Conservation (phyloP, 2,888 invertebrate genomes). For the Leucophora obtusa region DNA sequence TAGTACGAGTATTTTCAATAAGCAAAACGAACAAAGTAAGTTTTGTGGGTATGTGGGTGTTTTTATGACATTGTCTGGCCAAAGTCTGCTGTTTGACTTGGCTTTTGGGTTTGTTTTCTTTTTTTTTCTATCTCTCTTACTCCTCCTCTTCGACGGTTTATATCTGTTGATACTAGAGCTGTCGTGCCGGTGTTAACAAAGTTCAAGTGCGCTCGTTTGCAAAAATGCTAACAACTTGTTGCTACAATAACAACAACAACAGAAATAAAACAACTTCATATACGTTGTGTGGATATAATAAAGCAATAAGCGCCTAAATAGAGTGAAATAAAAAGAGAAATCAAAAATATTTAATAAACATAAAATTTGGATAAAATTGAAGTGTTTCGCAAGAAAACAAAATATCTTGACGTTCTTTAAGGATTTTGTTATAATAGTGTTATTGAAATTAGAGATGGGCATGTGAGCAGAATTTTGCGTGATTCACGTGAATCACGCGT, state of each 20-base stretch:
- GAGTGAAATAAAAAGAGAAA: no score
- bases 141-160: constrained; percentile 27
- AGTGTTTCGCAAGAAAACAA: no score
- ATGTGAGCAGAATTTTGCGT: no score
- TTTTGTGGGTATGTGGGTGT: constrained; percentile 49
- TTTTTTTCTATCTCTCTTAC: constrained; percentile 28
- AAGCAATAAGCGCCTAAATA: constrained; percentile 38
- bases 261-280: constrained; percentile 11
- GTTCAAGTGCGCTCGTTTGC: constrained; percentile 66
- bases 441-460: no score
- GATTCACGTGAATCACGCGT: no score
- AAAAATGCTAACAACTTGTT: constrained; percentile 75
- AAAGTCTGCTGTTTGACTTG: constrained; percentile 55
- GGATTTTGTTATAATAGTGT: no score
- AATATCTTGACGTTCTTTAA: no score
- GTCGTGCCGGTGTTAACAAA: constrained; percentile 63
- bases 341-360: no score
- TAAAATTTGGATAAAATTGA: no score
- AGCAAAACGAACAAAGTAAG: constrained; percentile 17
- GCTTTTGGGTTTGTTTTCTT: constrained; percentile 39
- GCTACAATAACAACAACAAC: constrained; percentile 50
- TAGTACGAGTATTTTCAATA: background rate
- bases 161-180: constrained; percentile 29
- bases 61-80: constrained; percentile 56
- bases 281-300: constrained; percentile 36